A percentile compares a stretch with the other conserved stretches of the same genome.
Conservation (phyloP, 2,888 invertebrate species). For the Clivina fossor region DNA sequence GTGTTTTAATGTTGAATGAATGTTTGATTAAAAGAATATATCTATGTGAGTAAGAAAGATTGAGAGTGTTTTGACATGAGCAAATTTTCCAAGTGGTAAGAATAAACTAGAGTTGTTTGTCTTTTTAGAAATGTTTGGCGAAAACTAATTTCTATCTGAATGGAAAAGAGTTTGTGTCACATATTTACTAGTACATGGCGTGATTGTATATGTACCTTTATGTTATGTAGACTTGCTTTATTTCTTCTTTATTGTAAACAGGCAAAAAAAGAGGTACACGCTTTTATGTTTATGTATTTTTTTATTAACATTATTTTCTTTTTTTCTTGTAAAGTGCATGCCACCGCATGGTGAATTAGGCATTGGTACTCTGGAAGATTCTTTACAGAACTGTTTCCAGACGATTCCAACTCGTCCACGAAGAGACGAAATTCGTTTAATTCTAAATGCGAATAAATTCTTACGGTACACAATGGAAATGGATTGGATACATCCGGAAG, state of each 20-base stretch:
- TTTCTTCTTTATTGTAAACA: background rate
- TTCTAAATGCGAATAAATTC: conserved; percentile 69
- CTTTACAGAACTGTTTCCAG: conserved; percentile 70
- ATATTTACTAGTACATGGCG: too few relatives aligned
- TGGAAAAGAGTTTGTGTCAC: too few relatives aligned
- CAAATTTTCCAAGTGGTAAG: too few relatives aligned
- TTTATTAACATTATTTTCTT: conserved; percentile 13
- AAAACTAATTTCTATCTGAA: too few relatives aligned
- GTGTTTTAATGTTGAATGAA: too few relatives aligned
- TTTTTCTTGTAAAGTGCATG: conserved; percentile 48
- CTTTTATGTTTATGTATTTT: conserved; percentile 2
- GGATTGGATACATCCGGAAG: conserved; percentile 79
- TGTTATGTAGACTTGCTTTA: too few relatives aligned
- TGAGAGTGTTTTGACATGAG: too few relatives aligned
- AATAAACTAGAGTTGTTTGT: too few relatives aligned
- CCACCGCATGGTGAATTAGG: conserved; percentile 69
- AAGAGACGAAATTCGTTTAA: conserved; percentile 73
- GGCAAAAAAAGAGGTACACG: background rate
- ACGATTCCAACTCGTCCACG: conserved; percentile 72
- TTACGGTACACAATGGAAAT: conserved; percentile 72
- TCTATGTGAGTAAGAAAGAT: too few relatives aligned
- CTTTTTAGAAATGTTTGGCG: too few relatives aligned
- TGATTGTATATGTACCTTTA: too few relatives aligned
- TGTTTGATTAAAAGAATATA: too few relatives aligned
- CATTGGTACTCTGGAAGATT: conserved; percentile 77